These are phyloP conservation scores for Onychomys arenicola DNA, from an alignment of 2,797 vertebrate genomes.

Conservation along the genomic window DNA sequence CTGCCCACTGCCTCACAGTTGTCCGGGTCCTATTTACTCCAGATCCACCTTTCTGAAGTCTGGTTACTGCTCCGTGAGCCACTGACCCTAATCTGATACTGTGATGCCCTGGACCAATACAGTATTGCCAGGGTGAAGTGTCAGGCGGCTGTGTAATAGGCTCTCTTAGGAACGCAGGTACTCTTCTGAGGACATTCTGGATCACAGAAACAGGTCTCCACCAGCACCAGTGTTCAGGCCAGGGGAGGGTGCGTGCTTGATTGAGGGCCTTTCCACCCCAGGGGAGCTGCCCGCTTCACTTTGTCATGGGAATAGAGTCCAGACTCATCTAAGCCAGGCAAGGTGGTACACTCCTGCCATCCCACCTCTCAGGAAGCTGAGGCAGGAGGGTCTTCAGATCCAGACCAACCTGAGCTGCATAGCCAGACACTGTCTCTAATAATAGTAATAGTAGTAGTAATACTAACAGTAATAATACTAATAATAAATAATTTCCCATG, in stretches of 20 bases:
- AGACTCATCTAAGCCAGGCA: neutral
- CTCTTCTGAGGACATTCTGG: neutral
- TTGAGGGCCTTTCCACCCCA: neutral
- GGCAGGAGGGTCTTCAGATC: neutral
- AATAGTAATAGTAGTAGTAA: neutral
- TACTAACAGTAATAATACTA: neutral
- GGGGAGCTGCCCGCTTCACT: neutral
- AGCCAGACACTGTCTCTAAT: neutral
- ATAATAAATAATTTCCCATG: neutral
- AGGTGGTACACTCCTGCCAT: neutral
- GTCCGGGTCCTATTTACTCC: neutral
- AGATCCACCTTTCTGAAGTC: neutral
- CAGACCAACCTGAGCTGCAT: neutral
- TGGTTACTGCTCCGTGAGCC: neutral
- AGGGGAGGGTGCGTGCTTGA: neutral
- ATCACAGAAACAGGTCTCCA: neutral
- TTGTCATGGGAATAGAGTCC: neutral
- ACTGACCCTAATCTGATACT: neutral
- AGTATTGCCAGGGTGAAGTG: no score
- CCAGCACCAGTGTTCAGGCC: neutral
- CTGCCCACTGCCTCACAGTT: neutral
- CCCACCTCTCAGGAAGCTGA: neutral
- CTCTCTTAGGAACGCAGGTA: no score
- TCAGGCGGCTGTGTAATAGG: fast-evolving
- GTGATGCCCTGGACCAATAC: fast-evolving